phyloP scores from a whole-genome alignment of 2,113 vertebrate genomes.

The Nothocercus nigrocapillus region DNA sequence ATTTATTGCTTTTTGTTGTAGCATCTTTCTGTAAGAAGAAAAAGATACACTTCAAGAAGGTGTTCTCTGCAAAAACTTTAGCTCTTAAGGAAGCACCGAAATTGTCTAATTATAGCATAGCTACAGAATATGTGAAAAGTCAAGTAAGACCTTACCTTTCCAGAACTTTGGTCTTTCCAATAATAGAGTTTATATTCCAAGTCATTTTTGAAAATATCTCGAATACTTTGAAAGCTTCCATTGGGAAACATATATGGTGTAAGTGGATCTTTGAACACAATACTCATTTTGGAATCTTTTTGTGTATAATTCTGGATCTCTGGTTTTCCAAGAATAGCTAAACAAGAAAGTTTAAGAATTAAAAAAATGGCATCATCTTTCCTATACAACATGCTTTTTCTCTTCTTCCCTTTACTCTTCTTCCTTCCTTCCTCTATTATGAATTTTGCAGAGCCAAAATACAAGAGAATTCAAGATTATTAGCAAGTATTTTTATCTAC shows the following conservation, averaged over 20 bases:
- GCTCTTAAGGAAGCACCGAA: background rate
- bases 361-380: background rate
- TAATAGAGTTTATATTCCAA: slow-evolving; percentile 86
- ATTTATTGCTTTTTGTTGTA: slow-evolving; percentile 56
- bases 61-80: background rate
- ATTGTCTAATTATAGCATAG: background rate
- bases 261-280: slow-evolving; percentile 79
- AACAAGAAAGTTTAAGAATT: slow-evolving; percentile 41
- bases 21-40: slow-evolving; percentile 79
- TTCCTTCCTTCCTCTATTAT: background rate
- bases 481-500: background rate
- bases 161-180: slow-evolving; percentile 85
- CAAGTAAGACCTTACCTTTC: slow-evolving; percentile 82
- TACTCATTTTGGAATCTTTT: slow-evolving; percentile 66
- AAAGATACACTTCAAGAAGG: background rate
- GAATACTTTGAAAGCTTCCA: slow-evolving; percentile 76
- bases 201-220: slow-evolving; percentile 83
- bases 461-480: background rate
- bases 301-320: slow-evolving; percentile 72
- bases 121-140: background rate
- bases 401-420: background rate
- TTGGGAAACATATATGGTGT: slow-evolving; percentile 74
- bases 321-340: slow-evolving; percentile 86
- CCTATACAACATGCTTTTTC: background rate
- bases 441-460: background rate